Evolutionary conservation across 2,888 invertebrate genomes (phyloP).

Genomic region (Junonia oenone): DNA sequence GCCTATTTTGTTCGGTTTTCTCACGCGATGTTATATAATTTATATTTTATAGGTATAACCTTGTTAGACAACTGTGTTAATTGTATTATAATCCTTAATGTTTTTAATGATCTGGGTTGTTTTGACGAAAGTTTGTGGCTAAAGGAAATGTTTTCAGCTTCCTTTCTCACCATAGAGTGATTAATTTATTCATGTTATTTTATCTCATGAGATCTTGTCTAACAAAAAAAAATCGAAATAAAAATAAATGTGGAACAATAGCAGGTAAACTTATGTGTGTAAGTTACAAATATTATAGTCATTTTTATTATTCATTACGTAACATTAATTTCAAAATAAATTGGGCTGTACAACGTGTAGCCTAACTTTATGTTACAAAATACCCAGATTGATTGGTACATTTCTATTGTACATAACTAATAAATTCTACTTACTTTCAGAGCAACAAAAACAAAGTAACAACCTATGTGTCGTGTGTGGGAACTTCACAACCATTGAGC

Average conservation of each 20-base stretch:
- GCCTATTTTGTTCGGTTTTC: constrained; percentile 11
- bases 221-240: neutral
- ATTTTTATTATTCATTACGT: no score
- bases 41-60: constrained; percentile 14
- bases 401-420: neutral
- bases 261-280: neutral
- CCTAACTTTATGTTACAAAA: neutral
- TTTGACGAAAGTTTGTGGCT: neutral
- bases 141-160: neutral
- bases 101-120: neutral
- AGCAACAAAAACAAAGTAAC: neutral
- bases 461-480: no score
- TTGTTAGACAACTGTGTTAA: constrained; percentile 1
- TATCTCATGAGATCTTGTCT: no score
- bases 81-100: neutral
- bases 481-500: constrained; percentile 7
- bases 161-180: no score
- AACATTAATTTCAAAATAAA: no score
- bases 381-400: neutral
- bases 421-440: neutral
- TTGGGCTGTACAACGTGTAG: no score
- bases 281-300: no score
- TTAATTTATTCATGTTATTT: no score
- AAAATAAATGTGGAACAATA: neutral
- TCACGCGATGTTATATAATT: constrained; percentile 23